A percentile compares a stretch with the other conserved stretches of the same genome.
phyloP scores from a whole-genome alignment of 1,140 invertebrate species.

The Ceratosolen solmsi region DNA sequence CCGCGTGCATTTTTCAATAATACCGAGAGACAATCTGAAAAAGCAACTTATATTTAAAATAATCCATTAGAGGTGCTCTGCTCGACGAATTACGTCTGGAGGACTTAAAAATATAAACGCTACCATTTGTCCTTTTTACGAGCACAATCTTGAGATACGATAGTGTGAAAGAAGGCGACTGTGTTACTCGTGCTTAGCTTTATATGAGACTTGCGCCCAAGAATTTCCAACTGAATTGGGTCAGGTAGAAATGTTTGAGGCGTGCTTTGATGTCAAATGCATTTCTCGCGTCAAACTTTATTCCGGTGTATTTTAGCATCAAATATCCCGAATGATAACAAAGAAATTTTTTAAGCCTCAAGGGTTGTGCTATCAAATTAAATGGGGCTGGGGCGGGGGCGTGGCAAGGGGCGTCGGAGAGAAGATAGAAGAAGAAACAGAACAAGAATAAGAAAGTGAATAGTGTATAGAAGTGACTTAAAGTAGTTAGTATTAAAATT shows the following conservation, averaged over 20 bases:
- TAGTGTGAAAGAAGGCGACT: background rate
- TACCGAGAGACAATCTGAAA: background rate
- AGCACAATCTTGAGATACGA: constrained; percentile 23
- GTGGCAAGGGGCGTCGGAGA: too few species aligned
- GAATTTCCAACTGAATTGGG: constrained; percentile 58
- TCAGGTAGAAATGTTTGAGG: constrained; percentile 58
- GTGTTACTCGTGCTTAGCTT: constrained; percentile 41
- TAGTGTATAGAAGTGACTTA: too few species aligned
- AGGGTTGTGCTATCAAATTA: background rate
- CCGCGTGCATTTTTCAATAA: background rate
- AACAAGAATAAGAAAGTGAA: too few species aligned
- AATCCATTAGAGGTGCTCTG: background rate
- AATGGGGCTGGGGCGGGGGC: too few species aligned
- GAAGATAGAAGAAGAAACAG: too few species aligned
- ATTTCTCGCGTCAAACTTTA: constrained; percentile 60
- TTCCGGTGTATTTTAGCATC: constrained; percentile 30
- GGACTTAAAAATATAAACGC: background rate
- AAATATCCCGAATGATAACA: constrained; percentile 35
- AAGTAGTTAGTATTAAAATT: too few species aligned
- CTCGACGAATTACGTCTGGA: background rate
- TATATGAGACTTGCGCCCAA: constrained; percentile 32
- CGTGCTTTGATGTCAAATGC: constrained; percentile 62
- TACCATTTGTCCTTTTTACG: background rate
- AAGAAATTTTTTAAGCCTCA: background rate
- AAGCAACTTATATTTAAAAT: background rate